Percentiles rank a stretch among this genome's conserved stretches.
Conservation (phyloP, 2,797 vertebrate genomes). For the Melanotaenia nigrans region DNA sequence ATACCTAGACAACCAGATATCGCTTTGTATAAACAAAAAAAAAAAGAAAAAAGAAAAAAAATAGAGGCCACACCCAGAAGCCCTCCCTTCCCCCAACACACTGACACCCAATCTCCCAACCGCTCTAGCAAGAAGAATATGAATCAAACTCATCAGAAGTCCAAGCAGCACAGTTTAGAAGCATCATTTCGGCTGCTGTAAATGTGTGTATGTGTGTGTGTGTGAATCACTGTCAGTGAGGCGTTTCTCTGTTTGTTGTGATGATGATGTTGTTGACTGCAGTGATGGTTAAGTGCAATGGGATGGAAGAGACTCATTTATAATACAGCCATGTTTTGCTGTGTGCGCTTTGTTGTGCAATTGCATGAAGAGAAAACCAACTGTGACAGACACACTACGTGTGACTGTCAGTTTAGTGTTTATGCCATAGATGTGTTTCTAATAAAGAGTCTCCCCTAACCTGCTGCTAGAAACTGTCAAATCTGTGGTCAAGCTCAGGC, state of each 20-base stretch:
- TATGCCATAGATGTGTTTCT: conserved; percentile 26
- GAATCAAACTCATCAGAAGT: conserved; percentile 61
- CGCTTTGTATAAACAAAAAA: conserved; percentile 37
- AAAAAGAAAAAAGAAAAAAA: conserved; percentile 17
- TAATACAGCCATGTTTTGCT: conserved; percentile 55
- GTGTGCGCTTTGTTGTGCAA: neutral
- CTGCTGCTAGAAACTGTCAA: conserved; percentile 21
- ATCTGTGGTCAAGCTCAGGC: conserved; percentile 6
- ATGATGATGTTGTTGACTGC: conserved; percentile 60
- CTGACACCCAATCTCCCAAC: conserved; percentile 29
- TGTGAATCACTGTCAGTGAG: conserved; percentile 49
- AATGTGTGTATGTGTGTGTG: conserved; percentile 47
- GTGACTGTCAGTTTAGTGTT: conserved; percentile 30
- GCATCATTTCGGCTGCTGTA: conserved; percentile 53
- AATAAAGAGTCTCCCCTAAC: conserved; percentile 7
- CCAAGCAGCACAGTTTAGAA: conserved; percentile 62
- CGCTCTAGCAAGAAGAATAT: conserved; percentile 30
- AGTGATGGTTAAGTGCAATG: conserved; percentile 53
- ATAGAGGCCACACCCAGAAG: conserved; percentile 68
- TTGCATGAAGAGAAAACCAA: conserved; percentile 1
- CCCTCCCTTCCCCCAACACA: conserved; percentile 63
- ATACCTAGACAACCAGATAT: conserved; percentile 55
- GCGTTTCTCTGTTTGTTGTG: conserved; percentile 60
- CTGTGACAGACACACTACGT: conserved; percentile 1
- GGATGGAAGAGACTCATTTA: conserved; percentile 65